A percentile compares a stretch with the other conserved stretches of the same genome.
phyloP scores from a whole-genome alignment of 2,113 vertebrate species.

The Dromiciops gliroides region DNA sequence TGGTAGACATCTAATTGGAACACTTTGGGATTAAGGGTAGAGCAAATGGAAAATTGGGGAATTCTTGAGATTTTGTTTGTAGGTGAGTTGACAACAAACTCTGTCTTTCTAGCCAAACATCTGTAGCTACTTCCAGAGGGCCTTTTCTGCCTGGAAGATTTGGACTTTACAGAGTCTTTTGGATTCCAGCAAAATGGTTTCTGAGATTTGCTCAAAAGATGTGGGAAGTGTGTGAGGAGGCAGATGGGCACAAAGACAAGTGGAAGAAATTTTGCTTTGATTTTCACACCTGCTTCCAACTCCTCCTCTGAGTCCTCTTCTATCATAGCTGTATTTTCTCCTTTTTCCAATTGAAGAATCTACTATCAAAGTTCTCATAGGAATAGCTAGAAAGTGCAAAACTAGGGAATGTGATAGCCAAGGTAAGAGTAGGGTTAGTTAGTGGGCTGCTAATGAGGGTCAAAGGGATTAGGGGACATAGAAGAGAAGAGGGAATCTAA shows the following conservation, averaged over 20 bases:
- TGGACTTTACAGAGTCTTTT: slow-evolving; percentile 7
- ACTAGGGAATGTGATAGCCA: neutral
- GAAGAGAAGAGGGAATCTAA: neutral
- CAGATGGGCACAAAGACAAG: neutral
- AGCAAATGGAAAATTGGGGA: neutral
- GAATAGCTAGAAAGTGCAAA: neutral
- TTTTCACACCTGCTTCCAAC: neutral
- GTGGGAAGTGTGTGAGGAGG: slow-evolving; percentile 4
- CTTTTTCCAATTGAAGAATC: neutral
- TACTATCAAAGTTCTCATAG: neutral
- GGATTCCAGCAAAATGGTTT: neutral
- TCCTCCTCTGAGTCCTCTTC: slow-evolving; percentile 16
- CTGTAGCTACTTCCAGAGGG: neutral
- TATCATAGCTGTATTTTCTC: neutral
- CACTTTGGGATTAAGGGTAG: neutral
- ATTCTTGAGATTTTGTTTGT: slow-evolving; percentile 26
- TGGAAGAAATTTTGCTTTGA: slow-evolving; percentile 32
- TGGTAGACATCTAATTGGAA: neutral
- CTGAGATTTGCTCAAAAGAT: slow-evolving; percentile 8
- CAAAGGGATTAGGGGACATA: neutral
- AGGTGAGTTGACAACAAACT: slow-evolving; percentile 25
- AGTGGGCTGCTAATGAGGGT: neutral
- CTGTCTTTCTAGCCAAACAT: slow-evolving; percentile 14
- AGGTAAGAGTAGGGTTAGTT: neutral
- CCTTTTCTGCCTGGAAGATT: neutral